A percentile compares a stretch with the other conserved stretches of the same genome.
phyloP scores from a whole-genome alignment of 2,888 invertebrate genomes.

The Hirudinaria manillensis region DNA sequence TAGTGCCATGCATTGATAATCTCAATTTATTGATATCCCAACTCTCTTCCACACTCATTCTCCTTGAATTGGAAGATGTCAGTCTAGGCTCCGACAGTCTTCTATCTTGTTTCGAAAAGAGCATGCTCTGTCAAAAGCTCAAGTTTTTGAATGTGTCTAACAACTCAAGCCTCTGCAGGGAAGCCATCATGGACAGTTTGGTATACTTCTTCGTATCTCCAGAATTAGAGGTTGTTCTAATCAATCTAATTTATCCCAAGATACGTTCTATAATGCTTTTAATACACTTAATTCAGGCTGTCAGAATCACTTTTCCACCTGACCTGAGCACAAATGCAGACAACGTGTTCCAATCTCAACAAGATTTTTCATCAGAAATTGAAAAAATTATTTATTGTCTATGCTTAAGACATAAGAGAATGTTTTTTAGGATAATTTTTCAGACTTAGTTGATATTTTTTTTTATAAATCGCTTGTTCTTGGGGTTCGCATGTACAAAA shows the following conservation, averaged over 20 bases:
- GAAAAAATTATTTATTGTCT: slow-evolving; percentile 28
- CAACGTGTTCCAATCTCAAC: slow-evolving; percentile 1
- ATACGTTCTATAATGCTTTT: neutral
- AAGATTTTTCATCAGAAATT: slow-evolving; percentile 30
- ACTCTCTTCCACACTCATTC: slow-evolving; percentile 38
- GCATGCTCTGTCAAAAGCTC: slow-evolving; percentile 39
- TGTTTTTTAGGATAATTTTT: slow-evolving; percentile 23
- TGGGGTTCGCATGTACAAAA: neutral
- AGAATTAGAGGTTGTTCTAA: slow-evolving; percentile 26
- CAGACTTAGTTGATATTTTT: neutral
- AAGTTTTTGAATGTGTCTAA: slow-evolving; percentile 44
- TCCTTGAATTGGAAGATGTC: slow-evolving; percentile 48
- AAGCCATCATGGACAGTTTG: slow-evolving; percentile 38
- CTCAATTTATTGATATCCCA: slow-evolving; percentile 37
- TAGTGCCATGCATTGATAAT: slow-evolving; percentile 37
- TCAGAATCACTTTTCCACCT: slow-evolving; percentile 31
- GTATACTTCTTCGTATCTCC: slow-evolving; percentile 33
- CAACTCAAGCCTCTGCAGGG: slow-evolving; percentile 40
- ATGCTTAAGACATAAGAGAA: slow-evolving; percentile 25
- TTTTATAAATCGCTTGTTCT: slow-evolving; percentile 3
- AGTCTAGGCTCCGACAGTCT: slow-evolving; percentile 41
- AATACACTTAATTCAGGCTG: slow-evolving; percentile 27
- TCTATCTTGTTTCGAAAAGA: slow-evolving; percentile 35
- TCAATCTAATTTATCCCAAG: neutral
- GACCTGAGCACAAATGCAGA: slow-evolving; percentile 21